Evolutionary conservation across 2,113 vertebrate species (phyloP).

Genomic region (Lepisosteus osseus): DNA sequence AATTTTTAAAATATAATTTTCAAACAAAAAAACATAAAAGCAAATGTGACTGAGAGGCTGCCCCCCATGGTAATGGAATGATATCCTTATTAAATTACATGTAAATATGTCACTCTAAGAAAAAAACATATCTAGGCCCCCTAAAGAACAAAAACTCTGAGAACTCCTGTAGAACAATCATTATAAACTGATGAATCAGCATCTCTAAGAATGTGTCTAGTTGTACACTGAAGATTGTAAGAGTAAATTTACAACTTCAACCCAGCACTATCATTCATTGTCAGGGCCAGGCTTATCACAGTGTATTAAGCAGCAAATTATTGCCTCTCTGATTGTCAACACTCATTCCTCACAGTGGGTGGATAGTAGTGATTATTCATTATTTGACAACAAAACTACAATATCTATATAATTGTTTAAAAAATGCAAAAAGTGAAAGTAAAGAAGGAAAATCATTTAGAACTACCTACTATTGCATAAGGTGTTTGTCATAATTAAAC

Average conservation of each 20-base stretch:
- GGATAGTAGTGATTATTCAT: background rate
- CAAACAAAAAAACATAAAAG: too few species aligned
- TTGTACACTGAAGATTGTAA: background rate
- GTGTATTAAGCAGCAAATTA: background rate
- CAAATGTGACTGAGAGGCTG: too few species aligned
- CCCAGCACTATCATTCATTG: background rate
- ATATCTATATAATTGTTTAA: background rate
- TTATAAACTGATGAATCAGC: background rate
- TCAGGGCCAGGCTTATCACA: background rate
- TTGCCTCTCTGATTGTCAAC: background rate
- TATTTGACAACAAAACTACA: background rate
- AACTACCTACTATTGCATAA: too few species aligned
- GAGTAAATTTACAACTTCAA: too few species aligned
- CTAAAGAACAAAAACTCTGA: background rate
- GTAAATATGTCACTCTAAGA: too few species aligned
- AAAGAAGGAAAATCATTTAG: too few species aligned
- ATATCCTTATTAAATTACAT: too few species aligned
- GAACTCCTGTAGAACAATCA: background rate
- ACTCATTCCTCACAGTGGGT: background rate
- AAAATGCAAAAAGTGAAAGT: background rate
- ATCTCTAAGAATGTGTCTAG: background rate
- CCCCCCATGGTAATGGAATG: too few species aligned
- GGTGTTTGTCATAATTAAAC: too few species aligned
- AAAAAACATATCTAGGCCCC: background rate
- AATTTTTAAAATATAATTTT: too few species aligned